These are phyloP conservation scores for Trachemys scripta DNA, from an alignment of 2,113 vertebrate genomes.

Conservation along the genomic window DNA sequence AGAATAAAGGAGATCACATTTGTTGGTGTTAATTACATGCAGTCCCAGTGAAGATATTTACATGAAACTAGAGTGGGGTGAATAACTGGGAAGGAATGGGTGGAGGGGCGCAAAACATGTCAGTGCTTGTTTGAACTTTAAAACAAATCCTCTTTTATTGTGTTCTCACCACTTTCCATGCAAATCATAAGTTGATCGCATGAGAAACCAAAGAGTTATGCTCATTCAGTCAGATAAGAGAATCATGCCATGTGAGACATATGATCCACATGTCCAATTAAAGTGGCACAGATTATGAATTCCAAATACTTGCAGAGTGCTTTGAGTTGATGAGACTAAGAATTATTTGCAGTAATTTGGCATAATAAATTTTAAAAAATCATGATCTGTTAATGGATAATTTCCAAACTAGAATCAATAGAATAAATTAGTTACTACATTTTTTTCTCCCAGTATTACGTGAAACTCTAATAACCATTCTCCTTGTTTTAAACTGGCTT, in stretches of 20 bases:
- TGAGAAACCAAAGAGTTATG: not conserved
- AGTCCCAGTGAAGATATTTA: conserved; percentile 3
- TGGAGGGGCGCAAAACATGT: not conserved
- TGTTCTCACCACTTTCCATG: not conserved
- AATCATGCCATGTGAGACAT: not conserved
- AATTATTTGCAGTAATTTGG: not conserved
- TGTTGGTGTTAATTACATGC: conserved; percentile 1
- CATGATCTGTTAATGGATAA: not conserved
- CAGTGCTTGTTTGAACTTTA: not conserved
- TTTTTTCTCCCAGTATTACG: not conserved
- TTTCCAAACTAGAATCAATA: not conserved
- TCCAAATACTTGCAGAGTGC: not conserved
- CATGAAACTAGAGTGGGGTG: not conserved
- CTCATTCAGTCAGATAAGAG: not conserved
- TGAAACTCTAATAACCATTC: not conserved
- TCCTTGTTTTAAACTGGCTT: not conserved
- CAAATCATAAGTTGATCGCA: not conserved
- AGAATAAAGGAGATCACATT: not conserved
- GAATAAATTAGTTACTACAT: not conserved
- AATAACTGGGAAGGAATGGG: not conserved
- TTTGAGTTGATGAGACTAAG: not conserved
- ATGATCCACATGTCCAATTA: not conserved
- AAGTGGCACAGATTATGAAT: not conserved
- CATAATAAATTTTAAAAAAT: not conserved
- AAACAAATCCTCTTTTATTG: not conserved